Conservation (phyloP, 2,888 invertebrate genomes). For the Cryptophagus acutangulus region DNA sequence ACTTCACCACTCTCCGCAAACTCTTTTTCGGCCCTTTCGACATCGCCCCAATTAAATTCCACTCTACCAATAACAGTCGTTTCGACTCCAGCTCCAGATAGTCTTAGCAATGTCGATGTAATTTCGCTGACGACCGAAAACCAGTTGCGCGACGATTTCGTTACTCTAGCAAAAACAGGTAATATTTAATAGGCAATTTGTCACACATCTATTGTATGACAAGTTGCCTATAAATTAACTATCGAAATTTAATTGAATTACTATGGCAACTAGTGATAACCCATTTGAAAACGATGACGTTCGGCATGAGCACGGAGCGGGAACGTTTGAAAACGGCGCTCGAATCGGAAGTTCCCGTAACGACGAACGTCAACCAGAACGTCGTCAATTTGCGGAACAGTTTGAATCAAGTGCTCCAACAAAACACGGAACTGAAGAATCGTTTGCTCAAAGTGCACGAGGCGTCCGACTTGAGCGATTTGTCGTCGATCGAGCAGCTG, state of each 20-base stretch:
- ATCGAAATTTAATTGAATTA: no score
- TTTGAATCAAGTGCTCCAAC: slow-evolving; percentile 63
- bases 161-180: slow-evolving; percentile 65
- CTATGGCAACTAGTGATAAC: slow-evolving; percentile 47
- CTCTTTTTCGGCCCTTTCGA: slow-evolving; percentile 40
- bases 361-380: slow-evolving; percentile 41
- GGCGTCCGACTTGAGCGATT: slow-evolving; percentile 58
- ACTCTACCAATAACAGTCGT: slow-evolving; percentile 39
- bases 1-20: slow-evolving; percentile 45
- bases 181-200: no score
- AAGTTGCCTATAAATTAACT: no score
- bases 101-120: slow-evolving; percentile 49
- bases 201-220: no score
- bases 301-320: slow-evolving; percentile 51
- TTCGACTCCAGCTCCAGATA: slow-evolving; percentile 55
- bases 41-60: slow-evolving; percentile 32
- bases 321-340: slow-evolving; percentile 61
- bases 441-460: slow-evolving; percentile 60
- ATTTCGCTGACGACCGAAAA: slow-evolving; percentile 43
- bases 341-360: slow-evolving; percentile 47
- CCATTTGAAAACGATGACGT: slow-evolving; percentile 49
- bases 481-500: slow-evolving; percentile 54
- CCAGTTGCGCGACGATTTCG: slow-evolving; percentile 56
- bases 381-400: slow-evolving; percentile 56
- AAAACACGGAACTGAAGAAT: slow-evolving; percentile 67